Evolutionary conservation across 1,140 invertebrate genomes (phyloP), one percentile per base, ranked within the genome.

Genomic region (Drosophila malerkotliana): DNA sequence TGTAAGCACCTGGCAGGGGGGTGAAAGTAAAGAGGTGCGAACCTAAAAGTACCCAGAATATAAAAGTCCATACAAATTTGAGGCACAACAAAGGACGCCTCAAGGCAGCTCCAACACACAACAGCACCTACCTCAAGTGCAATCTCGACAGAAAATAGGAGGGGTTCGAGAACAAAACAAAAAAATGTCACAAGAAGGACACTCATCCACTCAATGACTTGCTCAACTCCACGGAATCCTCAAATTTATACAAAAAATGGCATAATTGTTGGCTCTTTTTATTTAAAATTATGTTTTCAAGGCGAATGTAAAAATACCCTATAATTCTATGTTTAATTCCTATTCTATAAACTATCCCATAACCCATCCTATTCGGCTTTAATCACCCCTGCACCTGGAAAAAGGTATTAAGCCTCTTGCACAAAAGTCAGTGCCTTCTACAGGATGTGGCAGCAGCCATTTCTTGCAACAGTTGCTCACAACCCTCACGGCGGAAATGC

Each of bases 81-180:
- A 56, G 56, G 55, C 55, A 64, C 61, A 82, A 78, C 78, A 85
- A 85, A 87, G 61, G 56, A 47, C 56, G 59, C 57, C 52, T 52
- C 39, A 49, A 53, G 60, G 37, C 62, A 49, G 44, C 52, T 37
- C 10, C 39, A 48, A 47, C 47, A 44, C 66, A 55, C 54, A 75
- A 78, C 76, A 54, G 68, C 66, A 78, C 57, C 62, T 58, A 58
- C 55, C 64, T 82, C 63, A 82, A 85, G 81, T 72, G 74, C 74
- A 62, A 73, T 62, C 59, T 60, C 15, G n/a, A 37, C 12, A 14
- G 10, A 44, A 44, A 34, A 14, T 4, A 10, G 12, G 54, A 49
- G 44, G 53, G 53, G 67, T 39, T 63, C 24, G 10, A 10, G n/a
- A 12, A 24, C 8, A 47, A n/a, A 45, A 7, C 39, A 7, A 34